Base-by-base conservation (phyloP, 2,797 vertebrate genomes). In the Lutjanus argentimaculatus region DNA sequence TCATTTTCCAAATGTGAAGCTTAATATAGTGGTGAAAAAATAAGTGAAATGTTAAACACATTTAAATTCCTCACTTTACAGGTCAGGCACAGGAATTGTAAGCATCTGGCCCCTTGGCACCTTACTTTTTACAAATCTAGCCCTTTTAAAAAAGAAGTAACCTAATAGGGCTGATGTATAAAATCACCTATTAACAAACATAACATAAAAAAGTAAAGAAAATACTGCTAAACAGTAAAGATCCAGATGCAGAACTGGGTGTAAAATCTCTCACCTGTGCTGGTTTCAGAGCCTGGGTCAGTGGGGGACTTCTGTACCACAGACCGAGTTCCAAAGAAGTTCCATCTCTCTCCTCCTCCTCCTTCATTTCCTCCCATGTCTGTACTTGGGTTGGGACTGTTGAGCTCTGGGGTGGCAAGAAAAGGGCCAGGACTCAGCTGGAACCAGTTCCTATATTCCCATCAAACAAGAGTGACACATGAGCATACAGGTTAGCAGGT, bases 241-340 rank as follows among this genome's bases (percentile, higher is more conserved):
- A 64, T n/a, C 4, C 30, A 59, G 22, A 55, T 22, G 43, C 10
- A 42, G 16, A 63, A 4, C n/a, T 22, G 52, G 8, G 15, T 6
- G 16, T 56, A 67, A 25, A 75, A 52, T 49, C 40, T 51, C 78
- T 92, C 75, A 95, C 96, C 92, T 81, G 93, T 80, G 80, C 90
- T 85, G 69, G 85, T 90, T 9, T 96, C 95, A 75, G 92, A 91
- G 78, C 96, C 95, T 5, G 95, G 95, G 80, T 96, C 96, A 55
- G 95, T 96, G 67, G 94, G 93, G 74, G 95, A 95, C 88, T 96
- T 96, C 86, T 93, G 95, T 40, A 96, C 94, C 77, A 94, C 87
- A 49, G 95, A 80, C n/a, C 94, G 93, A 52, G 85, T 90, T 84
- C 95, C 95, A 84, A 96, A 96, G 51, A 95, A 89, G 52, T 75